These are phyloP conservation scores for Corvus moneduloides DNA, from an alignment of 2,113 vertebrate genomes.

Conservation along the genomic window DNA sequence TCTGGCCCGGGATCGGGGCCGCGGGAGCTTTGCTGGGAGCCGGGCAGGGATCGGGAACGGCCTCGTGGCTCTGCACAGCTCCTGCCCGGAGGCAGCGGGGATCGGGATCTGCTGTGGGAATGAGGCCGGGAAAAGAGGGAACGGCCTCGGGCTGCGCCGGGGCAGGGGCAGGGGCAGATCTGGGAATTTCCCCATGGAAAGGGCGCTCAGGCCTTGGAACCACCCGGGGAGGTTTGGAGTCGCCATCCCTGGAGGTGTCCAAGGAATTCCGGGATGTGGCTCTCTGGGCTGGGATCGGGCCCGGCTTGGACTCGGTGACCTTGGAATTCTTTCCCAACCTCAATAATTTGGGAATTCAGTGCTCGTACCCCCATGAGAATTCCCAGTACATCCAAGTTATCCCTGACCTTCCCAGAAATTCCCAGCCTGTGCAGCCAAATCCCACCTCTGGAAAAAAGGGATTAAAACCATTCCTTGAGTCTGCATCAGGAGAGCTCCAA, in stretches of 20 bases:
- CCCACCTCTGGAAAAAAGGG: no score
- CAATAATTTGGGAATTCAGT: background rate
- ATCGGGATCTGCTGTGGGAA: background rate
- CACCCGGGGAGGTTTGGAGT: background rate
- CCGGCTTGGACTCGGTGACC: background rate
- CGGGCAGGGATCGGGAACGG: no score
- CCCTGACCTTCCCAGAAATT: background rate
- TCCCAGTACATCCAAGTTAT: background rate
- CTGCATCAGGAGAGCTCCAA: background rate
- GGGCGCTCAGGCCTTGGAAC: background rate
- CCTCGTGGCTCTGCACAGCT: no score
- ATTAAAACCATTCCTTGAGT: background rate
- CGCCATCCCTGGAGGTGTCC: background rate
- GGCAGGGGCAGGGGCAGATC: rapidly evolving
- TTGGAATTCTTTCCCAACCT: background rate
- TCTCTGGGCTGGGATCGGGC: background rate
- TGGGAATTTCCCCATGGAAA: background rate
- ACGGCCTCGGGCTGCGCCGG: background rate
- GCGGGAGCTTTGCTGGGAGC: no score
- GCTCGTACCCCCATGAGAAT: background rate
- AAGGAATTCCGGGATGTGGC: background rate
- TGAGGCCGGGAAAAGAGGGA: background rate
- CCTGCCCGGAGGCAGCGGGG: no score
- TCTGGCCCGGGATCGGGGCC: no score
- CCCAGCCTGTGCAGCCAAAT: background rate